A percentile compares a stretch with the other conserved stretches of the same genome.
Evolutionary conservation across 1,140 invertebrate species (phyloP).

Genomic region (Hylyphantes graminicola): DNA sequence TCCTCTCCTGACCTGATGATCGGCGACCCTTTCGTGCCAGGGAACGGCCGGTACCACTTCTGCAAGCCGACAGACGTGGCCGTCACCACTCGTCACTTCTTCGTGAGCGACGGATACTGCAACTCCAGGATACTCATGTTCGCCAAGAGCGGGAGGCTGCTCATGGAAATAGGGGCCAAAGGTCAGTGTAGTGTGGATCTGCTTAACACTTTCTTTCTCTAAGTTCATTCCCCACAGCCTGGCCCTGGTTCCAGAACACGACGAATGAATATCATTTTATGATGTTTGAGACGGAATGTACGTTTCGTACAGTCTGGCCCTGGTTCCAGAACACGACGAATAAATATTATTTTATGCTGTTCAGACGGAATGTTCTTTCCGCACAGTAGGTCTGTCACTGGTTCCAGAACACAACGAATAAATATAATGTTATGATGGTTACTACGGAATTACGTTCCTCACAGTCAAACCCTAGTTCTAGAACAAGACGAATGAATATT

Average conservation of each 20-base stretch:
- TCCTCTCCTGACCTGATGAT: slow-evolving; percentile 65
- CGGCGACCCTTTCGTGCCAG: slow-evolving; percentile 80
- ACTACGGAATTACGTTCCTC: too few relatives aligned
- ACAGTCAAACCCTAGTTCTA: too few relatives aligned
- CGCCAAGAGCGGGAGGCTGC: slow-evolving; percentile 73
- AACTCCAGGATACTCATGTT: slow-evolving; percentile 91
- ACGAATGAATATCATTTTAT: too few relatives aligned
- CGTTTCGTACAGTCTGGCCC: slow-evolving; percentile 84
- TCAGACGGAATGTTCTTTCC: slow-evolving; percentile 72
- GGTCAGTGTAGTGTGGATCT: too few relatives aligned
- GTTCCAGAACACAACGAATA: slow-evolving; percentile 78
- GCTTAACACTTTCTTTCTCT: too few relatives aligned
- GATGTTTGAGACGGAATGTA: slow-evolving; percentile 62
- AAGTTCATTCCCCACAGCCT: too few relatives aligned
- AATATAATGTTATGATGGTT: too few relatives aligned
- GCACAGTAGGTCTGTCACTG: slow-evolving; percentile 84
- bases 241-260: too few relatives aligned
- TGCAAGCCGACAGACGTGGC: slow-evolving; percentile 96
- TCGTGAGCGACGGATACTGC: slow-evolving; percentile 95
- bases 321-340: slow-evolving; percentile 79
- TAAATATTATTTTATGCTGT: too few relatives aligned
- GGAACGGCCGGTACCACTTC: slow-evolving; percentile 81
- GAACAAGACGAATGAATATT: too few relatives aligned
- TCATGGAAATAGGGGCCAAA: slow-evolving; percentile 64
- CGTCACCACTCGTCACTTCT: slow-evolving; percentile 84